Evolutionary conservation across 2,888 invertebrate species (phyloP).

Genomic region (Atherix ibis): DNA sequence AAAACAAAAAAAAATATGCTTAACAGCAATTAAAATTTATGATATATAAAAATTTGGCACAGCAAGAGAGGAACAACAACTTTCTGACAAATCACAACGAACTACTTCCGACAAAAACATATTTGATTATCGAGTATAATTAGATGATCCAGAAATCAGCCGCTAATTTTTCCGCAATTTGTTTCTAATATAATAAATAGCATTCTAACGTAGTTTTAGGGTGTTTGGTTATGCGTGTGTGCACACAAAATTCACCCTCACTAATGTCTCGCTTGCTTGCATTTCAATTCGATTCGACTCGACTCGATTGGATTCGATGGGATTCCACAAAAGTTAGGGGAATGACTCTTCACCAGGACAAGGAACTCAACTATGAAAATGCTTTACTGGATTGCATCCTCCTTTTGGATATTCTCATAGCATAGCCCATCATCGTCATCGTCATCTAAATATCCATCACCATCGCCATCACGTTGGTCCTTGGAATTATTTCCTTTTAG

Average conservation of each 20-base stretch:
- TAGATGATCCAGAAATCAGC: constrained; percentile 34
- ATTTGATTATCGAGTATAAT: constrained; percentile 17
- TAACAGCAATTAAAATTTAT: too few species aligned
- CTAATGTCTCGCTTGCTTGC: constrained; percentile 1
- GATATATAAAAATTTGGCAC: too few species aligned
- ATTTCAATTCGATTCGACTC: too few species aligned
- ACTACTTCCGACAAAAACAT: constrained; percentile 5
- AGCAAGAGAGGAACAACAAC: too few species aligned
- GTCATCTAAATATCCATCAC: too few species aligned
- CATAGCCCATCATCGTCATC: too few species aligned
- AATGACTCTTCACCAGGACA: constrained; percentile 5
- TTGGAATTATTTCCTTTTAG: constrained; percentile 15
- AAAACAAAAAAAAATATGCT: too few species aligned
- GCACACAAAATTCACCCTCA: constrained; percentile 8
- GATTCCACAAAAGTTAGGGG: constrained; percentile 4
- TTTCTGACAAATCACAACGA: background rate
- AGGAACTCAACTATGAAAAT: too few species aligned
- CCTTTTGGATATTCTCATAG: too few species aligned
- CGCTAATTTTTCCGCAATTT: constrained; percentile 37
- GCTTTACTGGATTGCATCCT: too few species aligned
- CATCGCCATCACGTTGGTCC: too few species aligned
- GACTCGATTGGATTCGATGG: constrained; percentile 4
- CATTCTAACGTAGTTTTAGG: constrained; percentile 14
- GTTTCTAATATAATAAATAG: constrained; percentile 32
- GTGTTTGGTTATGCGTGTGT: constrained; percentile 12